Evolutionary conservation across 2,888 invertebrate genomes (phyloP), one percentile per base, ranked within the genome.

Genomic region (Trichacis sp.): DNA sequence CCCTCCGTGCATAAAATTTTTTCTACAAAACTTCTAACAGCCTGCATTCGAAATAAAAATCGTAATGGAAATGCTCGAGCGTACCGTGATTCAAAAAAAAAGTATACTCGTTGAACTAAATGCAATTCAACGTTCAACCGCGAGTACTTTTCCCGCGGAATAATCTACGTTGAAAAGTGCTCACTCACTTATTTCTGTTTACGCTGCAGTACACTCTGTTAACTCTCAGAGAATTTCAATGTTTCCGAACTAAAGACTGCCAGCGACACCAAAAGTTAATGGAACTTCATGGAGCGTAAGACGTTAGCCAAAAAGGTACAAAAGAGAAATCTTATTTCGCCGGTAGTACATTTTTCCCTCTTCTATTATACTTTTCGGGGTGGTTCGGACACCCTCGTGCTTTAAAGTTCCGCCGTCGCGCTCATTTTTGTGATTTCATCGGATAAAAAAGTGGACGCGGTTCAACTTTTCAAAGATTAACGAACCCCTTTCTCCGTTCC

Each of bases 211-310:
- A 5, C 40, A 45, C 57, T 56, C 53, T 42, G n/a, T n/a, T n/a
- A 59, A 49, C 52, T 60, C 38, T 40, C 36, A 18, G 52, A 46
- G 49, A 64, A 60, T 64, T 56, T 64, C 58, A 64, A 64, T 65
- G 60, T 60, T 60, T 57, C 47, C 46, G 53, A 48, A 60, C 57
- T 43, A 50, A 33, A 57, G 38, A 56, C 60, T 57, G 60, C 59
- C 56, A 60, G 64, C 52, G 53, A 56, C 60, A 56, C 45, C 43
- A 52, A 65, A 65, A 65, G 40, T 65, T 65, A 60, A 61, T 60
- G 65, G 65, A 65, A 60, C 60, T 57, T 65, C 60, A 57, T 65
- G 59, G 60, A 61, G 65, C 57, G 57, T 57, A 50, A 65, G 56
- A 54, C 46, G 54, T 51, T 38, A 42, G 33, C 24, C 24, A 24